A percentile compares a stretch with the other conserved stretches of the same genome.
phyloP scores from a whole-genome alignment of 2,888 invertebrate genomes.

The Cybosia mesomella region DNA sequence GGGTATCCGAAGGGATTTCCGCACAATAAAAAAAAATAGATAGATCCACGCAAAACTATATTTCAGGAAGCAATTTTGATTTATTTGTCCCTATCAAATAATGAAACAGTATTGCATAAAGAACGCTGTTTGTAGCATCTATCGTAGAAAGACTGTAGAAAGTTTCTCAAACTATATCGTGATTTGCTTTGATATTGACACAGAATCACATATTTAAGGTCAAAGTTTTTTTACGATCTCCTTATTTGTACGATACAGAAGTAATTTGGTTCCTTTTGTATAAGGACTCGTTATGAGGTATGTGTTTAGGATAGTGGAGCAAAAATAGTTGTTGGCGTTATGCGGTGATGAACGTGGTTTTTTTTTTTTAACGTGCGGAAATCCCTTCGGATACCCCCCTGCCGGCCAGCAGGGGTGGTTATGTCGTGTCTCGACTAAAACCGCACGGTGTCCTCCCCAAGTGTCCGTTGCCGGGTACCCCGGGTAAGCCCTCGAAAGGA shows the following conservation, averaged over 20 bases:
- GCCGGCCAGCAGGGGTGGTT: no score
- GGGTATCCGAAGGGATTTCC: no score
- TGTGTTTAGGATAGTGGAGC: slow-evolving; percentile 19
- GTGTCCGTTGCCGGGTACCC: no score
- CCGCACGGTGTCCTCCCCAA: no score
- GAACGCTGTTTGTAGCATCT: slow-evolving; percentile 8
- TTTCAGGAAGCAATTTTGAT: slow-evolving; percentile 35
- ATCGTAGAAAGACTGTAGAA: slow-evolving; percentile 28
- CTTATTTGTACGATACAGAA: slow-evolving; percentile 36
- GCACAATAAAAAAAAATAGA: no score
- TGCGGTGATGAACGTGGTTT: slow-evolving; percentile 8
- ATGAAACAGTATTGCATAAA: slow-evolving; percentile 38
- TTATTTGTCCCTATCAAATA: slow-evolving; percentile 43
- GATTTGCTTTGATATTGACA: slow-evolving; percentile 41
- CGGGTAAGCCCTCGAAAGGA: no score
- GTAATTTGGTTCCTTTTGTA: slow-evolving; percentile 29
- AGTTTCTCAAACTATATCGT: slow-evolving; percentile 45
- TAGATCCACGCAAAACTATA: background rate
- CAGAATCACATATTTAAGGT: slow-evolving; percentile 36
- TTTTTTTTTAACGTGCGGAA: no score
- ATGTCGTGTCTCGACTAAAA: no score
- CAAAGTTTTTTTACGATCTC: slow-evolving; percentile 42
- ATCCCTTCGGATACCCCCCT: no score
- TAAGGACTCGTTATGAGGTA: slow-evolving; percentile 19
- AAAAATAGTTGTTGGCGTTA: background rate